Base-by-base conservation (phyloP, 2,113 vertebrate species). In the Nothobranchius furzeri region DNA sequence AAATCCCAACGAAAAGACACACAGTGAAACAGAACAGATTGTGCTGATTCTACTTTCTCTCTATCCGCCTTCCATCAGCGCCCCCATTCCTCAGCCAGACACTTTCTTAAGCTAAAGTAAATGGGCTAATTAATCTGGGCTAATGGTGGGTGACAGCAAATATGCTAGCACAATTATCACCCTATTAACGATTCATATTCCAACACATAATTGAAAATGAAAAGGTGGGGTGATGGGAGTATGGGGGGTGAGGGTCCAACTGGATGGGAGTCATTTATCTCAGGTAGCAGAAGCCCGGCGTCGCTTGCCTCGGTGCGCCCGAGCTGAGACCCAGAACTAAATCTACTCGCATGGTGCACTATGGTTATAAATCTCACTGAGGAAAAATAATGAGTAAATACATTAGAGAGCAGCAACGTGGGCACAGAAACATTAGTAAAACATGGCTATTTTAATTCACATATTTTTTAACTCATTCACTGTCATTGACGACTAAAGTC, bases 91-190 rank as follows among this genome's bases (percentile, higher is more conserved):
- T 92, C 92, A 91, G 76, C 84, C 64, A 83, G 88, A 90, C 91
- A 89, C 86, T 89, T 88, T 85, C 87, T 90, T 87, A 91, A 91
- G 78, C 91, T 91, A 90, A 92, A 90, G 89, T 91, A 93, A 94
- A 93, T 93, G 88, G 87, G 84, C 90, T 90, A 93, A 94, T 93
- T 93, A 92, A 93, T 93, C 91, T 91, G 75, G 85, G 81, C 91
- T 92, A 92, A 93, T 92, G 90, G 92, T 84, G 88, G 90, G 91
- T 92, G 93, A 94, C 93, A 92, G 91, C 90, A 94, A 93, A 93
- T 93, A 93, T 93, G 93, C 89, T 91, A 81, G 82, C 88, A 88
- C 93, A 93, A 93, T 93, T 93, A 94, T 91, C 87, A 91, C 78
- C 88, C 86, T 88, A 92, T 94, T 93, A 92, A 92, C 91, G 91